Evolutionary conservation across 1,140 invertebrate genomes (phyloP), one percentile per base, ranked within the genome.

Genomic region (Drosophila leontia): DNA sequence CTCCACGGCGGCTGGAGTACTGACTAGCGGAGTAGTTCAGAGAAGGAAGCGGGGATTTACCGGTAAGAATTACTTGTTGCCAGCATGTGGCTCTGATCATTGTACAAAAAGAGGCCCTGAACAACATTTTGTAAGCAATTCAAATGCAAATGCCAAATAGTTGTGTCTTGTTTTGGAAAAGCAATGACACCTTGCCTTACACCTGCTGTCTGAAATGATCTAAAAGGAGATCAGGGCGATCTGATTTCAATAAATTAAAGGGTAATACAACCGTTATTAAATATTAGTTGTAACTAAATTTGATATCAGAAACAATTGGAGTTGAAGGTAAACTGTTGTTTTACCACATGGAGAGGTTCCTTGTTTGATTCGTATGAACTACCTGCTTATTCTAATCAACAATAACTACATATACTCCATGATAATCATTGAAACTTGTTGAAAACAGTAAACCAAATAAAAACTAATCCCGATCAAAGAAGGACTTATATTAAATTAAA

Each of bases 1-100:
- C 74, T 61, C 51, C 26, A n/a, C 23, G 44, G 35, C 75, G 71
- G 42, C 61, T 50, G 23, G 42, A 32, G 23, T 23, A 26, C 29
- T n/a, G 15, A 39, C 41, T 41, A 15, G 48, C 35, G 29, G 32
- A 26, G 23, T 44, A 26, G 62, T 58, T 42, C 13, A n/a, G 39
- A 12, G 35, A 17, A 34, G 15, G 39, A n/a, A 42, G 7, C 47
- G 9, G 48, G 71, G 62, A 53, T 55, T 68, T 68, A 41, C 17
- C 35, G 45, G 39, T 53, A 53, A 41, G 55, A 50, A 78, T 68
- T 78, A 85, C 82, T 86, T 86, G 82, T 86, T 86, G 83, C 70
- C 83, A 82, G 83, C 83, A 71, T 82, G 83, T 82, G 75, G 63
- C 75, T 48, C 51, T 69, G 82, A 86, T 86, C 78, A 82, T 37